A percentile compares a stretch with the other conserved stretches of the same genome.
Evolutionary conservation across 2,113 vertebrate species (phyloP).

Genomic region (Cervus canadensis): DNA sequence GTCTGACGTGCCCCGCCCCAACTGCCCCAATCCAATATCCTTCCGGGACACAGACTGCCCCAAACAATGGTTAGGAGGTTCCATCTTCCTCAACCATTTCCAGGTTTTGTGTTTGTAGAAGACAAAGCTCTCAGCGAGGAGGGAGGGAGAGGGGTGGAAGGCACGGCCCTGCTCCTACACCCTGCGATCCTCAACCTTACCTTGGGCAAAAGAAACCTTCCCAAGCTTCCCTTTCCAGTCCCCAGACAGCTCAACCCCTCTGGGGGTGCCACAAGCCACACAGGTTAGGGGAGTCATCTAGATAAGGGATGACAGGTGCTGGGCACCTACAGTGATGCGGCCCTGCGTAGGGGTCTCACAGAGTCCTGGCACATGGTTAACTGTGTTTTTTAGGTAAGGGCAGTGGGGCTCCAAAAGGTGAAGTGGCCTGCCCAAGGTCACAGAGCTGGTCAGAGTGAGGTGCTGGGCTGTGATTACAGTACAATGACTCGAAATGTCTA

Average conservation of each 20-base stretch:
- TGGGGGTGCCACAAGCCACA: not conserved
- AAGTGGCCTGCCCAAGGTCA: not conserved
- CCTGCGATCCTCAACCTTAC: not conserved
- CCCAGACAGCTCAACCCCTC: not conserved
- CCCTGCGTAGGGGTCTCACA: not conserved
- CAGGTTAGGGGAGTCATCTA: not conserved
- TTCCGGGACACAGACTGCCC: conserved; percentile 53
- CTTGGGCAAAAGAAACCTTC: not conserved
- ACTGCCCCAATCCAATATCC: not conserved
- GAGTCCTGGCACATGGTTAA: not conserved
- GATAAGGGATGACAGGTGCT: not conserved
- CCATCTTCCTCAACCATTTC: conserved; percentile 63
- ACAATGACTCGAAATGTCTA: not conserved
- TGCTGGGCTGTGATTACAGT: not conserved
- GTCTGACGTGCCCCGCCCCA: not conserved
- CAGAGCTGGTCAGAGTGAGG: not conserved
- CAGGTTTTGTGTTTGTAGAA: conserved; percentile 67
- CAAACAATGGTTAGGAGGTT: conserved; percentile 65
- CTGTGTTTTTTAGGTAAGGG: not conserved
- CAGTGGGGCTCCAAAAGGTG: not conserved
- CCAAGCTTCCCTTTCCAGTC: too few species aligned
- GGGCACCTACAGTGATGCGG: rapidly evolving
- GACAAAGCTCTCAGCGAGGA: conserved; percentile 18
- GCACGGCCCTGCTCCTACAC: not conserved
- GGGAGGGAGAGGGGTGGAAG: not conserved